These are phyloP conservation scores for Melanogrammus aeglefinus DNA, from an alignment of 2,797 vertebrate species.

Conservation along the genomic window DNA sequence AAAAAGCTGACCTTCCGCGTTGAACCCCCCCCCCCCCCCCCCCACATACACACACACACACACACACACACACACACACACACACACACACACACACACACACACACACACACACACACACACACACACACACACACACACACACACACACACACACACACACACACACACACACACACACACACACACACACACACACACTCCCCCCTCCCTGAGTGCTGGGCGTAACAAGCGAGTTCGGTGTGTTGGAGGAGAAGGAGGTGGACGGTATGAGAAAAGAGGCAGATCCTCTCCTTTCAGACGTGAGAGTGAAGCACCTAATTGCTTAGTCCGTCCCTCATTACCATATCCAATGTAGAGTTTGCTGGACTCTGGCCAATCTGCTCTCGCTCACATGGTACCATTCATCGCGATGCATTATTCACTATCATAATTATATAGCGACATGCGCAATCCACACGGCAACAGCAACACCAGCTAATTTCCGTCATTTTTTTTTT, in stretches of 20 bases:
- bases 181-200: constrained; percentile 40
- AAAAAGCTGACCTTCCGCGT: constrained; percentile 64
- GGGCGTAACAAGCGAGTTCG: constrained; percentile 72
- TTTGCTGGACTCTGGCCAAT: constrained; percentile 93
- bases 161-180: constrained; percentile 59
- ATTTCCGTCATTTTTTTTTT: constrained; percentile 61
- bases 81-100: constrained; percentile 56
- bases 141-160: constrained; percentile 56
- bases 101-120: constrained; percentile 64
- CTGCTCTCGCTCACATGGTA: constrained; percentile 81
- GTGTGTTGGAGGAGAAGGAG: constrained; percentile 60
- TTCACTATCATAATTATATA: constrained; percentile 96
- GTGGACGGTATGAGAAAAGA: constrained; percentile 68
- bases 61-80: constrained; percentile 32
- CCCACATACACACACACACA: constrained; percentile 62
- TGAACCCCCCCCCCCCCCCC: constrained; percentile 65
- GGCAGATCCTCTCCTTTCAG: constrained; percentile 71
- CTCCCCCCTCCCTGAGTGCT: constrained; percentile 64
- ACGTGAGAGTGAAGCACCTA: constrained; percentile 82
- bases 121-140: constrained; percentile 32
- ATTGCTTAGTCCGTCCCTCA: constrained; percentile 92
- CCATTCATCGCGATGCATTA: constrained; percentile 94
- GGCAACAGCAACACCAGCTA: constrained; percentile 77
- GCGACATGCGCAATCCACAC: constrained; percentile 89
- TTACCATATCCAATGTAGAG: constrained; percentile 93